These are phyloP conservation scores for Dynastes maya DNA, from an alignment of 2,888 invertebrate species.

Conservation along the genomic window DNA sequence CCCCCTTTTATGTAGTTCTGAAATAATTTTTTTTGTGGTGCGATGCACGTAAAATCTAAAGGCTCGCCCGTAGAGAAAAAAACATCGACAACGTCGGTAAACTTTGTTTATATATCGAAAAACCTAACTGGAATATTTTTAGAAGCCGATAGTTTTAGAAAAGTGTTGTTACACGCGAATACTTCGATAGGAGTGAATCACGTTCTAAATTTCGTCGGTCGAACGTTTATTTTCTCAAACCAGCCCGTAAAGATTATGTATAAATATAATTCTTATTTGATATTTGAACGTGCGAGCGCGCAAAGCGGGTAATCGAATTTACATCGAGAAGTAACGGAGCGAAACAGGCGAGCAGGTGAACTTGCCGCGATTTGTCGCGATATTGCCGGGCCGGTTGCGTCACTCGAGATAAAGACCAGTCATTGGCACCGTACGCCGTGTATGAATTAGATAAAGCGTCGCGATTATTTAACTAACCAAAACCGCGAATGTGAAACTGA, in stretches of 20 bases:
- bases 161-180: neutral
- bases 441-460: slow-evolving; percentile 11
- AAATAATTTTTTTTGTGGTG: no score
- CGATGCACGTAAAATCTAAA: neutral
- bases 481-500: neutral
- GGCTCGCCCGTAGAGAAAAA: neutral
- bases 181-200: slow-evolving; percentile 14
- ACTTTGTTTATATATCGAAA: slow-evolving; percentile 1
- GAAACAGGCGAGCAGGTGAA: neutral
- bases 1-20: no score
- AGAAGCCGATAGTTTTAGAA: slow-evolving; percentile 14
- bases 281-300: neutral
- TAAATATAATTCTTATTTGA: slow-evolving; percentile 17
- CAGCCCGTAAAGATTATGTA: slow-evolving; percentile 5
- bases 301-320: no score
- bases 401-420: neutral
- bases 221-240: slow-evolving; percentile 1
- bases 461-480: neutral
- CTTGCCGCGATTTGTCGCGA: neutral
- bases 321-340: no score
- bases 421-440: neutral
- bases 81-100: neutral
- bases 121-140: no score
- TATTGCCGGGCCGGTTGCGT: neutral
- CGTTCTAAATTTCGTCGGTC: slow-evolving; percentile 16